Base-by-base conservation (phyloP, 2,888 invertebrate species). In the Microctonus aethiopoides region DNA sequence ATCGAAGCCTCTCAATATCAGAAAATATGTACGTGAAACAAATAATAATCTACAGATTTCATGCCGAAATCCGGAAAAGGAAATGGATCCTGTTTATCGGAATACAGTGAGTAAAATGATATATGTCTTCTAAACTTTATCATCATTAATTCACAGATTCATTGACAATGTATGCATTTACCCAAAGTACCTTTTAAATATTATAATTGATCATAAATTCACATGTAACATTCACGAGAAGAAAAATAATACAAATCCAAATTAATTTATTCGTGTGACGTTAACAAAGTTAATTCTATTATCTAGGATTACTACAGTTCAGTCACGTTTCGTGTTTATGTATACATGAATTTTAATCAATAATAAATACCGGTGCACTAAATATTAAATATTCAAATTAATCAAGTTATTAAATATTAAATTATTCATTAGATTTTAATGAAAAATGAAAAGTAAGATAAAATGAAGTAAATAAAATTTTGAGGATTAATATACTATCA, bases 81-180 rank as follows among this genome's bases (percentile, higher is more conserved):
- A 83, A 39, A 78, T 86, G 82, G 84, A 82, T 41, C 85, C 86
- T 16, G 77, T 86, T 61, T 84, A 77, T 63, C 79, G 84, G 54
- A 78, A 74, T 74, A 79, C 74, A 36, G 81, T 83, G 76, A 79
- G 78, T 78, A 71, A 75, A 10, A 1, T 22, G 20, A 67, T n/a
- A n/a, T n/a, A n/a, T n/a, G n/a, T n/a, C n/a, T n/a, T n/a, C n/a
- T n/a, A n/a, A n/a, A n/a, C n/a, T n/a, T n/a, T n/a, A n/a, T n/a
- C n/a, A n/a, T n/a, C n/a, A n/a, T n/a, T n/a, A n/a, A n/a, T n/a
- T n/a, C n/a, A n/a, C n/a, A n/a, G n/a, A n/a, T n/a, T n/a, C n/a
- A n/a, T n/a, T n/a, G n/a, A n/a, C n/a, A n/a, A n/a, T n/a, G n/a
- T n/a, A n/a, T n/a, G n/a, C n/a, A n/a, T n/a, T n/a, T n/a, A n/a